Percentiles rank a stretch among this genome's conserved stretches.
These are phyloP conservation scores for Xanthorhoe designata DNA, from an alignment of 2,888 invertebrate genomes.

Conservation along the genomic window DNA sequence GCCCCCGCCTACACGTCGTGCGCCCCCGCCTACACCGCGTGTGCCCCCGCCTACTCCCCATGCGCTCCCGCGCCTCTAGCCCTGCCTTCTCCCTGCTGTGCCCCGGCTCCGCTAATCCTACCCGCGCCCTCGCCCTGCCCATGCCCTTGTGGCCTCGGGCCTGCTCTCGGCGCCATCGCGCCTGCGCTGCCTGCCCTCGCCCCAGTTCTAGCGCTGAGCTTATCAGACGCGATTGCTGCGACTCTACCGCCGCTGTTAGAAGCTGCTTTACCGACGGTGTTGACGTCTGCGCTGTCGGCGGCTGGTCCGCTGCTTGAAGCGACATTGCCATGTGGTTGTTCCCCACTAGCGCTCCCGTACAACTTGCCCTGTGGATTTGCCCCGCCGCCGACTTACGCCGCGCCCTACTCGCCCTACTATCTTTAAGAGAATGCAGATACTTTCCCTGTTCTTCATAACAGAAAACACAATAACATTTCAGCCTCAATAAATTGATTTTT, in stretches of 20 bases:
- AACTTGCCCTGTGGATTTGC: conserved; percentile 4
- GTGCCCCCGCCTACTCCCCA: too few relatives aligned
- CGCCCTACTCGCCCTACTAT: conserved; percentile 34
- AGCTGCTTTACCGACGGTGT: conserved; percentile 58
- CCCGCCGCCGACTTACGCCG: conserved; percentile 42
- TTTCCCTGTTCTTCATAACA: too few relatives aligned
- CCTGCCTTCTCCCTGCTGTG: conserved; percentile 27
- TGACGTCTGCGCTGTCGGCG: conserved; percentile 59
- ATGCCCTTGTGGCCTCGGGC: conserved; percentile 23
- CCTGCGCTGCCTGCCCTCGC: conserved; percentile 50
- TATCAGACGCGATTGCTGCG: conserved; percentile 51
- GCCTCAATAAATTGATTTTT: too few relatives aligned
- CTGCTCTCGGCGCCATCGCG: conserved; percentile 48
- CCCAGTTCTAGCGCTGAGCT: conserved; percentile 49
- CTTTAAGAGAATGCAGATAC: conserved; percentile 1
- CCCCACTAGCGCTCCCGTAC: conserved; percentile 10
- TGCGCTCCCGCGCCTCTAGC: conserved; percentile 31
- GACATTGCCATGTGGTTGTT: conserved; percentile 39
- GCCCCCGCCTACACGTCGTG: conserved; percentile 13
- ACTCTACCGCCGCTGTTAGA: conserved; percentile 55
- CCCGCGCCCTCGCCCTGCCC: conserved; percentile 32
- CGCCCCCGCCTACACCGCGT: conserved; percentile 28
- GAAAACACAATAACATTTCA: too few relatives aligned
- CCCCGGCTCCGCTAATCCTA: conserved; percentile 40
- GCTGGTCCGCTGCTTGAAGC: conserved; percentile 59